Evolutionary conservation across 2,797 vertebrate genomes (phyloP), one percentile per base, ranked within the genome.

Genomic region (Halcyon badia): DNA sequence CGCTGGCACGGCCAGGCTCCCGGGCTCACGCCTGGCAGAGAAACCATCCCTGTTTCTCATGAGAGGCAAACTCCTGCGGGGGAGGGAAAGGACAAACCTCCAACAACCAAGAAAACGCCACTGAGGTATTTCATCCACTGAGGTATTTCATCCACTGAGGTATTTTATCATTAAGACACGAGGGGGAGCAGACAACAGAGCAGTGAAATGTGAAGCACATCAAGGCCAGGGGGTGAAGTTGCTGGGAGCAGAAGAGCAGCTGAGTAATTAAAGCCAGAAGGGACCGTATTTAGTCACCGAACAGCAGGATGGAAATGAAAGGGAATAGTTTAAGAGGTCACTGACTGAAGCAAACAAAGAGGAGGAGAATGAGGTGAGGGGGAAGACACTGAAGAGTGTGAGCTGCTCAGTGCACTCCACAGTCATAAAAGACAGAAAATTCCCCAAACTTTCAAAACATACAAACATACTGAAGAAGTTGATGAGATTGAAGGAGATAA

Each of bases 191-290:
- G 72, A 49, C 65, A 86, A 54, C 0, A 1, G 24, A 61, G 68
- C 72, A 57, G 37, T 18, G 33, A 61, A 35, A 71, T 19, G 37
- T 26, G 25, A 84, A 87, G 58, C 3, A 1, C 73, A n/a, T 20
- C 28, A 20, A 54, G 70, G 83, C 58, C 2, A 0, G 3, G 5
- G 75, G 58, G 65, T 1, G 0, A 93, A 90, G 77, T 20, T 42
- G 49, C 90, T 56, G 57, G 83, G 72, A 92, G 77, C 44, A 31
- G 73, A 68, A 66, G 33, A 81, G 44, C 61, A 92, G 86, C 80
- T 57, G 77, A 90, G 82, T 92, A 94, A 95, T 87, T 87, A 91
- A 92, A 95, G 82, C 64, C 87, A 78, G 87, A 91, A 68, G 84
- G 82, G 56, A 60, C 68, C 9, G 44, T 48, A 39, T 78, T 87